These are phyloP conservation scores for mouse (Mus musculus) DNA, from an alignment of 2,113 vertebrate genomes.

Conservation along the genomic window DNA sequence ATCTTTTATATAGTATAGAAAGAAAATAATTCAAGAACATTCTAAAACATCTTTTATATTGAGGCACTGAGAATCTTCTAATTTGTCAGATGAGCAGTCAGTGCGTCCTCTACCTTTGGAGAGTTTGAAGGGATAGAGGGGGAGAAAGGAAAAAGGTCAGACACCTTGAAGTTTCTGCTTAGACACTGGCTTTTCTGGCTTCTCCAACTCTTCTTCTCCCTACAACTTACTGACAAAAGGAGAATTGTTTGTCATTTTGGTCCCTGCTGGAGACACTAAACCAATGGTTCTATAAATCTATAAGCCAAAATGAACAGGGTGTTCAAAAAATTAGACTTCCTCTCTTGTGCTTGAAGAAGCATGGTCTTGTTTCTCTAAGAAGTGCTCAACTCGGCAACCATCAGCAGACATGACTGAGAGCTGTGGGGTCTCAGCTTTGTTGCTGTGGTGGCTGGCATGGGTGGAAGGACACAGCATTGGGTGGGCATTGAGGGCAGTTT, in stretches of 20 bases:
- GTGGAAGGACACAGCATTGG: not conserved
- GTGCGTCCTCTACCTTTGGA: not conserved
- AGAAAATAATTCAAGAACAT: not conserved
- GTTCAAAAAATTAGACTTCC: not conserved
- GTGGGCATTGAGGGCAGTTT: not conserved
- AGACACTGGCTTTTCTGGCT: not conserved
- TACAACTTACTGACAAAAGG: not conserved
- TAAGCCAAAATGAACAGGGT: not conserved
- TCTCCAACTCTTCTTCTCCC: not conserved
- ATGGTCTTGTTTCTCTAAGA: constrained; percentile 32
- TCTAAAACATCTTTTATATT: not conserved
- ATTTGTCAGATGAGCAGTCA: not conserved
- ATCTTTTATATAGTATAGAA: not conserved
- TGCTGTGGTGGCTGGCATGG: not conserved
- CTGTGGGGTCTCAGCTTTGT: not conserved
- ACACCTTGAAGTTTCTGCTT: not conserved
- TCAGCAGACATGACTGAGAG: not conserved
- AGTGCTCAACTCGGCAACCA: not conserved
- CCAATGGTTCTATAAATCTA: not conserved
- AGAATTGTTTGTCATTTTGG: not conserved
- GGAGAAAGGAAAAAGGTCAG: not conserved
- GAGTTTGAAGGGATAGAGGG: not conserved
- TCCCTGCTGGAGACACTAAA: not conserved
- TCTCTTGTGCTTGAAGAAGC: constrained; percentile 8
- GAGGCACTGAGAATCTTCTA: not conserved